A percentile compares a stretch with the other conserved stretches of the same genome.
These are phyloP conservation scores for Pyrgus malvae DNA, from an alignment of 2,888 invertebrate species.

Conservation along the genomic window DNA sequence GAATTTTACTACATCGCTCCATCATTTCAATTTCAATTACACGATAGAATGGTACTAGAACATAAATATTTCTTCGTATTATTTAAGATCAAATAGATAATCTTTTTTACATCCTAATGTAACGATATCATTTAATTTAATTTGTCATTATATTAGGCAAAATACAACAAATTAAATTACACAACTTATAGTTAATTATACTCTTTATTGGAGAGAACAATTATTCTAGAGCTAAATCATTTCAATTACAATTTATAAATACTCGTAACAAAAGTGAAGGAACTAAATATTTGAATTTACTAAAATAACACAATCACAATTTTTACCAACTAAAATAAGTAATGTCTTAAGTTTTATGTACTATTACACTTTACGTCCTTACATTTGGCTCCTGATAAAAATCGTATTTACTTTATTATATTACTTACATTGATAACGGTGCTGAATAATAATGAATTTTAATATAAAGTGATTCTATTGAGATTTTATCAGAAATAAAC, in stretches of 20 bases:
- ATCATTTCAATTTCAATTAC: constrained; percentile 72
- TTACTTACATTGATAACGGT: constrained; percentile 26
- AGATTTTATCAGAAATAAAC: constrained; percentile 22
- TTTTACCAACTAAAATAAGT: constrained; percentile 61
- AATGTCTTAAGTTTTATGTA: constrained; percentile 63
- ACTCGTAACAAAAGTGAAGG: constrained; percentile 77
- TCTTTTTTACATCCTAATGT: constrained; percentile 81
- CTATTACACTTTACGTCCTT: constrained; percentile 66
- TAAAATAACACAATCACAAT: constrained; percentile 71
- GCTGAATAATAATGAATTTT: constrained; percentile 21
- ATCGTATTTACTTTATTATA: constrained; percentile 36
- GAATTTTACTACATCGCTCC: constrained; percentile 80
- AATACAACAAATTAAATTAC: constrained; percentile 80
- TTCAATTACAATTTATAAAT: constrained; percentile 73
- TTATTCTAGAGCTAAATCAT: constrained; percentile 69
- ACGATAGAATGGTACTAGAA: constrained; percentile 80
- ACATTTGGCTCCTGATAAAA: constrained; percentile 75
- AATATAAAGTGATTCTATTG: constrained; percentile 25
- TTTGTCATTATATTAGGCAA: constrained; percentile 79
- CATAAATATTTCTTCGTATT: constrained; percentile 81
- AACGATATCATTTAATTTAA: constrained; percentile 78
- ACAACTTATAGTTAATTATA: constrained; percentile 75
- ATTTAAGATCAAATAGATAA: constrained; percentile 82
- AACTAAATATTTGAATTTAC: constrained; percentile 77
- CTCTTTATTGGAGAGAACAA: constrained; percentile 74